Conservation (phyloP, 2,113 vertebrate species). For the human (Homo sapiens) region GRCh38 chr3:181379001-181379500, state of each 20-base stretch:
- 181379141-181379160: conserved; percentile 51
- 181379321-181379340: conserved; percentile 84
- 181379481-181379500: conserved; percentile 93
- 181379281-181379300: conserved; percentile 74
- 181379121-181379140: conserved; percentile 51
- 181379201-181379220: conserved; percentile 32
- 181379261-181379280: conserved; percentile 79
- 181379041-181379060: conserved; percentile 65
- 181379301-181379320: conserved; percentile 82
- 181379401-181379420: conserved; percentile 84
- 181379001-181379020: conserved; percentile 19
- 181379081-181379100: conserved; percentile 41
- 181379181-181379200: conserved; percentile 63
- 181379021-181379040: background rate
- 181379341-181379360: conserved; percentile 85
- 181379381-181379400: conserved; percentile 83
- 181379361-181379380: conserved; percentile 88
- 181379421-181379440: conserved; percentile 93
- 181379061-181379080: conserved; percentile 62
- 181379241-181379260: conserved; percentile 72
- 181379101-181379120: conserved; percentile 29
- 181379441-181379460: conserved; percentile 93
- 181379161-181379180: conserved; percentile 21
- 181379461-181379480: conserved; percentile 95
- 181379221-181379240: conserved; percentile 67